Percentiles rank a stretch among this genome's conserved stretches.
These are phyloP conservation scores for Forpus xanthops DNA, from an alignment of 2,797 vertebrate genomes.

Conservation along the genomic window DNA sequence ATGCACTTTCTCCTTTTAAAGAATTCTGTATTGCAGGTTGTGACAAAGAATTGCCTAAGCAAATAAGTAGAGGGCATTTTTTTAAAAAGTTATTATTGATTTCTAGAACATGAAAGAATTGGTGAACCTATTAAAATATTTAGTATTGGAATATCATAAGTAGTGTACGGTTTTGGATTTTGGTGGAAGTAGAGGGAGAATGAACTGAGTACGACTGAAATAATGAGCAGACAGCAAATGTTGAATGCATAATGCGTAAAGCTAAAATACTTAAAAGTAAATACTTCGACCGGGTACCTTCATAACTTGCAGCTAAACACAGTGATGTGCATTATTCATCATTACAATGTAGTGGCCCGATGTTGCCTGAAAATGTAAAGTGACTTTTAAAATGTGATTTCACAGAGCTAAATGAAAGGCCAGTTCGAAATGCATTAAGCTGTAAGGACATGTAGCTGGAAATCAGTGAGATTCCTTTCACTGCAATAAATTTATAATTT, in stretches of 20 bases:
- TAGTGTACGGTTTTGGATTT: neutral
- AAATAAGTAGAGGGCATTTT: neutral
- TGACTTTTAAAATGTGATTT: constrained; percentile 50
- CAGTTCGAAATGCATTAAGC: constrained; percentile 21
- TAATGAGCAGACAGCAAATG: neutral
- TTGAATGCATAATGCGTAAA: neutral
- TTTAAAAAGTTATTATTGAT: neutral
- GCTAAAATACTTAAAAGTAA: too few species aligned
- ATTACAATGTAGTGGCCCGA: neutral
- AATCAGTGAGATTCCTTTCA: neutral
- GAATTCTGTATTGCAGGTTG: neutral
- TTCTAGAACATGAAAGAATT: neutral
- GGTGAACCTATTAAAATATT: neutral
- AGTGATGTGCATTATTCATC: constrained; percentile 11
- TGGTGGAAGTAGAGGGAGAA: neutral
- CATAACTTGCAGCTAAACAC: constrained; percentile 3
- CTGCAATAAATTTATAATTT: neutral
- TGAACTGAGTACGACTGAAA: neutral
- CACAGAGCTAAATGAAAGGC: constrained; percentile 31
- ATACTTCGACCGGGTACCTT: neutral
- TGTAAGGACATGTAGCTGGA: neutral
- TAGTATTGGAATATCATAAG: neutral
- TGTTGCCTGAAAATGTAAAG: neutral
- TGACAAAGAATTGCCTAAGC: neutral
- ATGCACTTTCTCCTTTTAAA: neutral